Evolutionary conservation across 2,113 vertebrate species (phyloP).

Genomic region (Perognathus longimembris): DNA sequence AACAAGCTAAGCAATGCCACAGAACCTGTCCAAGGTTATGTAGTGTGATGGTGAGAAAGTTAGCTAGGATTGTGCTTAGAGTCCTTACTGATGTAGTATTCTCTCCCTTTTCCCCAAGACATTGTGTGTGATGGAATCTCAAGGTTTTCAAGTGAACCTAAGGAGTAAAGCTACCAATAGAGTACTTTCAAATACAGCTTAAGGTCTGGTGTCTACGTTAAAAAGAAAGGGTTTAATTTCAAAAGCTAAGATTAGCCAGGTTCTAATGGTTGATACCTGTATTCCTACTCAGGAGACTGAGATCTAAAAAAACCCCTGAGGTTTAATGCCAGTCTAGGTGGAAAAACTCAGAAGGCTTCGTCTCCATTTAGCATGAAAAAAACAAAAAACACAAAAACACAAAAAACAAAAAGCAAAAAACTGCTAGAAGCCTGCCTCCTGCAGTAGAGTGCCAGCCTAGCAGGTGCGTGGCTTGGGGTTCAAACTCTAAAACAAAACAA

Average conservation of each 20-base stretch:
- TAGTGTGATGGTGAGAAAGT: neutral
- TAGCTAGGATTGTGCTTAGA: accelerated
- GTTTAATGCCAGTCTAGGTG: too few species aligned
- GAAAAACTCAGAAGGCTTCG: too few species aligned
- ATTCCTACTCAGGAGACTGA: too few species aligned
- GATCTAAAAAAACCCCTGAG: too few species aligned
- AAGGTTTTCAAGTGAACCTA: neutral
- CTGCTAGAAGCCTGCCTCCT: too few species aligned
- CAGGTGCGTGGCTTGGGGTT: too few species aligned
- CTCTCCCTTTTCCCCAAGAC: neutral
- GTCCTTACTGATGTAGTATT: neutral
- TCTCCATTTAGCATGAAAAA: too few species aligned
- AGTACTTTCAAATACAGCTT: neutral
- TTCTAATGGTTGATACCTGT: neutral
- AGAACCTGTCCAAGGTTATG: neutral
- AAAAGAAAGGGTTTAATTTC: neutral
- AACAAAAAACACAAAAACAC: too few species aligned
- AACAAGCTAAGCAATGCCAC: neutral
- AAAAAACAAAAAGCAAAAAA: too few species aligned
- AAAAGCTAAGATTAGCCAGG: neutral
- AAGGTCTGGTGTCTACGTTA: conserved; percentile 10
- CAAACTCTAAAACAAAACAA: too few species aligned
- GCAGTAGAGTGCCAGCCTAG: too few species aligned
- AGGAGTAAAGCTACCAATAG: neutral
- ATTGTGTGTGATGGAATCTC: neutral